Base-by-base conservation (phyloP, 2,888 invertebrate genomes). In the Aphelenchoides bicaudatus region DNA sequence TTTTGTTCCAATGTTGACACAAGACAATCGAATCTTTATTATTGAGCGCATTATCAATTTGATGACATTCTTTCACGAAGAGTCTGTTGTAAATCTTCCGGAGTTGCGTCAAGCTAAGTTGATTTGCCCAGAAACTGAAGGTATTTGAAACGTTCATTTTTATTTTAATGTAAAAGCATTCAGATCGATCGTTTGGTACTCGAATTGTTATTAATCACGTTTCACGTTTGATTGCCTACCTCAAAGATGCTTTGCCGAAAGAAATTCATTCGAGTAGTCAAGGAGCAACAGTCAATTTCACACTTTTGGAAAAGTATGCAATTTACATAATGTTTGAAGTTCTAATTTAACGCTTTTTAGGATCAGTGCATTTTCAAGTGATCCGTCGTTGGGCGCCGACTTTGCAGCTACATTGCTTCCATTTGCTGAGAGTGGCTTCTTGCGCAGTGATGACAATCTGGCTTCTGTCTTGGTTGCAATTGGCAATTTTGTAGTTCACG, bases 391-490 rank as follows among this genome's bases (percentile, higher is more conserved):
- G 5, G 70, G 70, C n/a, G 60, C 58, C 21, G 61, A 67, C 23
- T 62, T 75, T 29, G 67, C 71, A 8, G 50, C 52, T 1, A 65
- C 69, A 1, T 59, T 75, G 38, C 52, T 75, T 4, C 51, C 58
- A 16, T 66, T 61, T 31, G 50, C 71, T 8, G 70, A 70, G 28
- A 50, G 58, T 31, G 55, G 39, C 10, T 19, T 19, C 21, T 21
- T 63, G 43, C 61, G 62, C 34, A 55, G 62, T 38, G 65, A 68
- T 29, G 66, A 70, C 39, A 63, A 66, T 23, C 13, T 62, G 30
- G 39, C 39, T 2, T 62, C 70, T 38, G 59, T 72, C 55, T 54
- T 73, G 54, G 51, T 50, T 29, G 59, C 73, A 5, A 47, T 73
- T 43, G 62, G 61, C 1, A 47, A 62, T 47, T 61, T 73, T 25